Conservation (phyloP, 2,113 vertebrate species). For the Orcinus orca region DNA sequence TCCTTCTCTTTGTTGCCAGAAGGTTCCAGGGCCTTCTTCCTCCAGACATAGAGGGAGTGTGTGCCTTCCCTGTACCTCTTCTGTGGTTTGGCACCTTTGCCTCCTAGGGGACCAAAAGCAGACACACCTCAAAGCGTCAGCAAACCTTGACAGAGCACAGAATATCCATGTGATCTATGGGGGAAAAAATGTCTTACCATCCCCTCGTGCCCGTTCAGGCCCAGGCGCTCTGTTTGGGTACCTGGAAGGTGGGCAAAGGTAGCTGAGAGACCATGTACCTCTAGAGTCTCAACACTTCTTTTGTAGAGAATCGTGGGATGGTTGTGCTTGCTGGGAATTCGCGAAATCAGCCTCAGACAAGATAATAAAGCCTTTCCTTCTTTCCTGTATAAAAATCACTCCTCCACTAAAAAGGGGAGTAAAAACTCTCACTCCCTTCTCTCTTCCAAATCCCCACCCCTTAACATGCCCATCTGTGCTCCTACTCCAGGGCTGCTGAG, state of each 20-base stretch:
- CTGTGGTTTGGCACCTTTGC: not conserved
- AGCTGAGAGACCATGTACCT: not conserved
- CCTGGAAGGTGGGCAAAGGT: not conserved
- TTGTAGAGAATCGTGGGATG: not conserved
- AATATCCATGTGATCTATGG: not conserved
- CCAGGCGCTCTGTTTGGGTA: not conserved
- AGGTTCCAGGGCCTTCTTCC: not conserved
- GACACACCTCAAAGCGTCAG: not conserved
- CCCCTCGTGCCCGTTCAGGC: not conserved
- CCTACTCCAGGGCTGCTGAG: not conserved
- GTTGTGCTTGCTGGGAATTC: not conserved
- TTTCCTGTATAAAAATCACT: not conserved
- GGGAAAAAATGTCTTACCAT: not conserved
- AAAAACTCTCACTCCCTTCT: not conserved
- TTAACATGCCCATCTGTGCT: not conserved
- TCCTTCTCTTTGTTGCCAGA: not conserved
- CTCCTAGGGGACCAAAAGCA: not conserved
- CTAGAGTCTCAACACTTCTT: not conserved
- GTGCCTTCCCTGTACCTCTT: not conserved
- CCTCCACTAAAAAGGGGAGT: not conserved
- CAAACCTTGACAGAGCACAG: not conserved
- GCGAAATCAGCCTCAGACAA: not conserved
- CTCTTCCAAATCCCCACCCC: not conserved
- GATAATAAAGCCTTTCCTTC: not conserved
- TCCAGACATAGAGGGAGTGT: not conserved